Base-by-base conservation (phyloP, 2,888 invertebrate species). In the Andrena hattorfiana region DNA sequence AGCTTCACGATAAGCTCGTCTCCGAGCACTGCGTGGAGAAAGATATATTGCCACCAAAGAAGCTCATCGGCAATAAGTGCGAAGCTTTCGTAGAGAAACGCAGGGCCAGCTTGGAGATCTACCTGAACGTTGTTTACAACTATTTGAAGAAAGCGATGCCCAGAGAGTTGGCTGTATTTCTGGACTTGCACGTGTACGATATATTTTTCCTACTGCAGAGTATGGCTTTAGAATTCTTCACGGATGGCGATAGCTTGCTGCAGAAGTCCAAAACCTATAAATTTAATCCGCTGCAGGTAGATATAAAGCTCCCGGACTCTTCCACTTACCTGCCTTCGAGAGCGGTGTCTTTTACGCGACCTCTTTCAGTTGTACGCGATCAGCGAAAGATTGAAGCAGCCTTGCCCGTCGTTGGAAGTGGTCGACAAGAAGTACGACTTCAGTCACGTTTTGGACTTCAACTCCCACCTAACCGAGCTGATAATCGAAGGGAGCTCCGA, bases 1-100 rank as follows among this genome's bases (percentile, higher is more conserved):
- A 98, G 75, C 95, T 99, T 16, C 98, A 99, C 93, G 97, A 97
- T 71, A 96, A 96, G 92, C 95, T 99, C n/a, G 97, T 97, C 0
- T 93, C 95, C 2, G 97, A 97, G 89, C 97, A 97, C 94, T 97
- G 97, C 69, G 96, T 98, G 3, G 96, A 97, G 7, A 98, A 97
- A 92, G 98, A 97, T 90, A 95, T 98, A 79, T 94, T 99, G 20
- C 99, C 99, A 13, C 98, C 98, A 0, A 99, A 99, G 94, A 99
- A 98, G 94, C 95, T 98, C 3, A 97, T 99, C 89, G 97, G 99
- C 0, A 99, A 98, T 92, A 97, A 97, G 94, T 97, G 97, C 85
- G 97, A 98, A 0, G 95, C 96, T 75, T 99, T 99, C 93, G 95
- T 99, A 1, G 97, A 98, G 91, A 97, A 97, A 90, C 95, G 99